Evolutionary conservation across 2,113 vertebrate genomes (phyloP).

Genomic region (Oryzias melastigma): DNA sequence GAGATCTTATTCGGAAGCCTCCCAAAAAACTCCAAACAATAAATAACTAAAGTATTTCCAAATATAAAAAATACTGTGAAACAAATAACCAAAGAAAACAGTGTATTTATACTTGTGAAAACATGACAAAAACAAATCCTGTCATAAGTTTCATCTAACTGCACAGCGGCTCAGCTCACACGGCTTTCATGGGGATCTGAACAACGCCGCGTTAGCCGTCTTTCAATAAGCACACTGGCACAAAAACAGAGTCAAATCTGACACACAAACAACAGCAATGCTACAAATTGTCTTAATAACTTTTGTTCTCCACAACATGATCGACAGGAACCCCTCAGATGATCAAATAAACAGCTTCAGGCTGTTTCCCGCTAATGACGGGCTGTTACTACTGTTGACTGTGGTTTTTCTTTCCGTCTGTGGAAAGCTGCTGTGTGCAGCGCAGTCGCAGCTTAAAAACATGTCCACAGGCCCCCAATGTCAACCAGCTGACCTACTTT

Average conservation of each 20-base stretch:
- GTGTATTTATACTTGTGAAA: neutral
- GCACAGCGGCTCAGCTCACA: neutral
- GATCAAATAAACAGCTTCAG: conserved; percentile 68
- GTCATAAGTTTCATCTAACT: neutral
- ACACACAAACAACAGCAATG: neutral
- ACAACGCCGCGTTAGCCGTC: neutral
- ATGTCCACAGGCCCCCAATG: conserved; percentile 67
- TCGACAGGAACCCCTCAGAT: conserved; percentile 56
- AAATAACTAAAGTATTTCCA: conserved; percentile 13
- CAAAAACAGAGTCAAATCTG: conserved; percentile 12
- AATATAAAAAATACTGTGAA: conserved; percentile 4
- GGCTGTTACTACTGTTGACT: conserved; percentile 59
- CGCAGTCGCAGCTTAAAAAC: conserved; percentile 50
- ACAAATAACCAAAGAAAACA: conserved; percentile 4
- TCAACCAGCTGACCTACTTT: conserved; percentile 75
- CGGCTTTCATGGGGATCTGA: neutral
- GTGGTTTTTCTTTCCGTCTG: conserved; percentile 39
- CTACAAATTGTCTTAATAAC: conserved; percentile 29
- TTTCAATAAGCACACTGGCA: neutral
- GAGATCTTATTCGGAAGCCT: too few species aligned
- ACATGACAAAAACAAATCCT: neutral
- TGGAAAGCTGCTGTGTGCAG: conserved; percentile 52
- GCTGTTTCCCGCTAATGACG: conserved; percentile 66
- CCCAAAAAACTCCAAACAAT: too few species aligned
- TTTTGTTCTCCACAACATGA: conserved; percentile 39